Evolutionary conservation across 2,797 vertebrate species (phyloP), one percentile per base, ranked within the genome.

Genomic region (Moxostoma hubbsi): DNA sequence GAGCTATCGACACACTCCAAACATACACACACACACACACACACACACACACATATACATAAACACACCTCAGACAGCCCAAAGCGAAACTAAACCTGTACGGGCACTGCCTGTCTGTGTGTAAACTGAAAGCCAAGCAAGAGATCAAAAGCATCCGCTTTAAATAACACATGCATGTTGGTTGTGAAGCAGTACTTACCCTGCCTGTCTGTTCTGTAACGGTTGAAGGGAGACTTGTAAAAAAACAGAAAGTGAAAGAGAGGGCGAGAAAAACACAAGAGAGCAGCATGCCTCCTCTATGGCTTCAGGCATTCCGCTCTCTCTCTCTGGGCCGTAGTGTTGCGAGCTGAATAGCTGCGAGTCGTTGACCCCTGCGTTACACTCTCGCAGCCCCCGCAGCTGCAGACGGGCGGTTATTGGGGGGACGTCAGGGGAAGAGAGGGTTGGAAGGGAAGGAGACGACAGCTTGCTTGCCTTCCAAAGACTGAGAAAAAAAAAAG

Each of bases 291-390:
- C 5, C 59, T 83, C 46, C 61, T 55, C 12, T 53, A 65, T 18
- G 54, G 49, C 64, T 67, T 57, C n/a, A 61, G 76, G 71, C 70
- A 47, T 49, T 46, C 43, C 11, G 24, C 67, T 36, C 54, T 47
- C 85, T 85, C 50, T 85, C 73, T 68, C 70, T 84, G 49, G 15
- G 62, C 54, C 9, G 45, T 50, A 5, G 55, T 4, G 9, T 62
- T 76, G 0, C 47, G 47, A 80, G 74, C 15, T 69, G 79, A 75
- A 76, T 81, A 81, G 79, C 68, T 65, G 65, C 3, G 61, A 84
- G 77, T 58, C 51, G 59, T 50, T 84, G 81, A 86, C 85, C 82
- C 78, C 72, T 73, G 76, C 11, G 50, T 68, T 71, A 18, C 73
- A 64, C 70, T 46, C 54, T 36, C 7, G 61, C 53, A 36, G 68